Evolutionary conservation across 2,797 vertebrate genomes (phyloP).

Genomic region (Sternarchorhynchus goeldii): DNA sequence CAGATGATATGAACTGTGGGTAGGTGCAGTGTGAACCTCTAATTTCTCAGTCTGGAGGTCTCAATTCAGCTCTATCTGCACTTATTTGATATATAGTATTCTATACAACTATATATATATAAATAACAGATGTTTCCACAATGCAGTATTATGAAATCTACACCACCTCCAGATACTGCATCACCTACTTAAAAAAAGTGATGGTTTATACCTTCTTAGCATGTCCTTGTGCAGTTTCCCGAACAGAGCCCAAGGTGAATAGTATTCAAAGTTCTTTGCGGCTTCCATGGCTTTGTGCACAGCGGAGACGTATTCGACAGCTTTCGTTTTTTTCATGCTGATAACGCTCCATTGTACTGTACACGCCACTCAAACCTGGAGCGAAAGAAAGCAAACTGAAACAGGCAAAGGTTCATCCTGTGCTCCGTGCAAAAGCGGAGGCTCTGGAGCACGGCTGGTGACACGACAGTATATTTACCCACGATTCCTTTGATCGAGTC

Average conservation of each 20-base stretch:
- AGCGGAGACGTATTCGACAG: constrained; percentile 73
- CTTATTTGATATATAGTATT: too few species aligned
- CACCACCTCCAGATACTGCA: not conserved
- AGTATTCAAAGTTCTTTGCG: constrained; percentile 72
- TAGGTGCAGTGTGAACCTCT: not conserved
- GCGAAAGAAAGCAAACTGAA: constrained; percentile 9
- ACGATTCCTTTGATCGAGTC: constrained; percentile 71
- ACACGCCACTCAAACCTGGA: constrained; percentile 76
- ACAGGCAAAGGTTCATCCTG: not conserved
- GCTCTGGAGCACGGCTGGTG: not conserved
- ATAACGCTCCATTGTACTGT: constrained; percentile 77
- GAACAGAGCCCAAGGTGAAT: constrained; percentile 71
- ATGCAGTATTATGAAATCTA: too few species aligned
- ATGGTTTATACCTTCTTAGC: constrained; percentile 64
- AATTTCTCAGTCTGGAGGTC: not conserved
- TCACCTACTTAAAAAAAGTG: not conserved
- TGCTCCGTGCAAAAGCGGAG: not conserved
- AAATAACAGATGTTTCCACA: not conserved
- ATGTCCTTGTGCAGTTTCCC: constrained; percentile 64
- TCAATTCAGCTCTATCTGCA: not conserved
- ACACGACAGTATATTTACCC: constrained; percentile 61
- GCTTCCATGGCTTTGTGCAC: constrained; percentile 81
- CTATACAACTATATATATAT: not conserved
- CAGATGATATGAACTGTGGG: not conserved
- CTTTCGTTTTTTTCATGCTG: constrained; percentile 74